Evolutionary conservation across 2,888 invertebrate species (phyloP).

Genomic region (Agonopterix arenella): DNA sequence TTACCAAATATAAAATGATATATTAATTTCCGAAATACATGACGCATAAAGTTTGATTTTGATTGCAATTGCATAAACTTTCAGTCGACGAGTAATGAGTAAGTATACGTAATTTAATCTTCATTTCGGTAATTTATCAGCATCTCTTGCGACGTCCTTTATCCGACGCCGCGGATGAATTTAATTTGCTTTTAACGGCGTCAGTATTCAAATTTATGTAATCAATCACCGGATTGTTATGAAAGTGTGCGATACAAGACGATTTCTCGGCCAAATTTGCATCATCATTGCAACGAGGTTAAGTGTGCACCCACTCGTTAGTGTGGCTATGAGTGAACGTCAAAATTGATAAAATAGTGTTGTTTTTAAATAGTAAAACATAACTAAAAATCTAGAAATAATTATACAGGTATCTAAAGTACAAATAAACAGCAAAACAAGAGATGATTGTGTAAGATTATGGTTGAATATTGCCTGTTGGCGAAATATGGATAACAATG

Average conservation of each 20-base stretch:
- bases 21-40: too few relatives aligned
- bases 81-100: not conserved
- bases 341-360: too few relatives aligned
- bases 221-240: constrained; percentile 74
- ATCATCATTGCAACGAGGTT: constrained; percentile 59
- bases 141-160: constrained; percentile 57
- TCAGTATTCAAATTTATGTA: constrained; percentile 71
- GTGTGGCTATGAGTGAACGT: not conserved
- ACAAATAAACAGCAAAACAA: too few relatives aligned
- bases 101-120: constrained; percentile 52
- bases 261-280: constrained; percentile 69
- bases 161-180: constrained; percentile 64
- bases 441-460: too few relatives aligned
- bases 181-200: constrained; percentile 70
- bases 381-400: too few relatives aligned
- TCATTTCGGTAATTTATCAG: constrained; percentile 62
- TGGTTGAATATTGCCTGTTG: too few relatives aligned
- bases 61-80: constrained; percentile 6
- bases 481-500: too few relatives aligned
- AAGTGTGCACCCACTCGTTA: constrained; percentile 29
- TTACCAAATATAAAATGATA: too few relatives aligned
- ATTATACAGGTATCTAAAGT: too few relatives aligned
- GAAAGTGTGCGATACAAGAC: constrained; percentile 68
- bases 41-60: constrained; percentile 4
- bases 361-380: too few relatives aligned